Base-by-base conservation (phyloP, 2,113 vertebrate species). In the Brachypteracias leptosomus region DNA sequence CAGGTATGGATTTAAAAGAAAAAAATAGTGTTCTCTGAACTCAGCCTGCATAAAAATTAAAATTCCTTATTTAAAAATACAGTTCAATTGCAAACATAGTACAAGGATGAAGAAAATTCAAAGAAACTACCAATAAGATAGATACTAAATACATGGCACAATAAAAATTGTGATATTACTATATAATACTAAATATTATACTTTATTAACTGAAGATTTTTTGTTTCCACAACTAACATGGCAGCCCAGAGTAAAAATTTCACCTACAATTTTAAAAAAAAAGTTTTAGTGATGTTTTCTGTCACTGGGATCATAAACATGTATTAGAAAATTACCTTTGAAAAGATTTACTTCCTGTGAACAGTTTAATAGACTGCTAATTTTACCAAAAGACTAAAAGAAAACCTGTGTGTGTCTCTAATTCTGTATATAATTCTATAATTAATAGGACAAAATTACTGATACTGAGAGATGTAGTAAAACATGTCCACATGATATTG, bases 381-480 rank as follows among this genome's bases (percentile, higher is more conserved):
- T 96, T 91, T 92, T 93, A 59, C 68, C 4, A 20, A 95, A 95
- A 90, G 70, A 51, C 31, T 65, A 73, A 42, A 42, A 42, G 42
- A 42, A 42, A 42, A 81, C 49, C 88, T 88, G 13, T 47, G 38
- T 87, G 19, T 87, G 83, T 83, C 46, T 57, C 65, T 93, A 92
- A 84, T 68, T 93, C 68, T 63, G 24, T 81, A 92, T 88, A 73
- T 96, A 77, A 57, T 87, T n/a, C 85, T 77, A 80, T 95, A 88
- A 85, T 46, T 25, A 87, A 25, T 54, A 92, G 52, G 24, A 22
- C 88, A 74, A 96, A 96, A 94, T 66, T 96, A 88, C 66, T 63
- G 74, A 75, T 80, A 59, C 33, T 6, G 11, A 90, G 78, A 74
- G 47, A 24, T 65, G 68, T 74, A 96, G 47, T 81, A 86, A 88